A percentile compares a stretch with the other conserved stretches of the same genome.
These are phyloP conservation scores for Heliconius congener DNA, from an alignment of 1,140 invertebrate species.

Conservation along the genomic window DNA sequence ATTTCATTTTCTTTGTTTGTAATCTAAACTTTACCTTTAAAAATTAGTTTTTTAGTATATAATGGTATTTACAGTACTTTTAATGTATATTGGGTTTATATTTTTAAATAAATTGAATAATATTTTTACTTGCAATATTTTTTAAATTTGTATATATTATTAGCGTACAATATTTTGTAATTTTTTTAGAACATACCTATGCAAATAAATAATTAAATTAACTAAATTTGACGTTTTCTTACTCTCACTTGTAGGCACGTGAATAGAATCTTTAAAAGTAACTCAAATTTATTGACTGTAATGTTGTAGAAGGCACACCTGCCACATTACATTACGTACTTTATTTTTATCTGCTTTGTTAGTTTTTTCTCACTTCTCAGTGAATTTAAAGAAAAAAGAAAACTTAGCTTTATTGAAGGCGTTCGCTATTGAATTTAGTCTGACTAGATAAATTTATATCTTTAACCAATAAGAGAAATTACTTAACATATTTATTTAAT, in stretches of 20 bases:
- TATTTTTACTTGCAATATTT: too few relatives aligned
- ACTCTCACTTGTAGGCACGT: neutral
- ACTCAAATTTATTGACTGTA: neutral
- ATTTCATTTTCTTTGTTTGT: too few relatives aligned
- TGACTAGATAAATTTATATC: slow-evolving; percentile 14
- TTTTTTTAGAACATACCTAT: too few relatives aligned
- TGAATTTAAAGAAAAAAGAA: slow-evolving; percentile 24
- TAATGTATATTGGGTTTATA: too few relatives aligned
- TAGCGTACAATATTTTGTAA: too few relatives aligned
- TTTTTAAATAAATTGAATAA: too few relatives aligned
- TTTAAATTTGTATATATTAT: too few relatives aligned
- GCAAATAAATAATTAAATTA: neutral
- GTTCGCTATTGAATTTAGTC: slow-evolving; percentile 14
- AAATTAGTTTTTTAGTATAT: too few relatives aligned
- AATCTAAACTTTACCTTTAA: too few relatives aligned
- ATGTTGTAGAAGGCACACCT: slow-evolving; percentile 22
- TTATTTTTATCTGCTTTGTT: slow-evolving; percentile 35
- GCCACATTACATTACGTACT: slow-evolving; percentile 33
- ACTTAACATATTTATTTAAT: slow-evolving; percentile 20
- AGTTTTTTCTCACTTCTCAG: slow-evolving; percentile 21
- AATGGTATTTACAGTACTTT: too few relatives aligned
- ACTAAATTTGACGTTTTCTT: neutral
- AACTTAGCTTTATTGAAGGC: slow-evolving; percentile 21
- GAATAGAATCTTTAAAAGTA: slow-evolving; percentile 1
- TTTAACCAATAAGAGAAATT: slow-evolving; percentile 6